Conservation (phyloP, 2,888 invertebrate genomes). For the Microplitis deprimator region DNA sequence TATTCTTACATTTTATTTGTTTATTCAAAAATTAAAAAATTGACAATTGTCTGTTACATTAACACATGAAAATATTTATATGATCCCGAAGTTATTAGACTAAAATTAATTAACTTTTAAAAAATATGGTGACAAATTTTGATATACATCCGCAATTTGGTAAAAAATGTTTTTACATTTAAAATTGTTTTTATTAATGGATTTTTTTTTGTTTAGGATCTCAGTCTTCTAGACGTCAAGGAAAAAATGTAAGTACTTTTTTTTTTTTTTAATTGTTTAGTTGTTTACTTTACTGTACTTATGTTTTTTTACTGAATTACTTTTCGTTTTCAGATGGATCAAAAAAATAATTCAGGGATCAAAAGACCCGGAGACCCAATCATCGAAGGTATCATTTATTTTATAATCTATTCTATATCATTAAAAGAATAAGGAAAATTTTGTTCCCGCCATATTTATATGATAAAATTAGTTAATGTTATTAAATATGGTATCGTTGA, state of each 20-base stretch:
- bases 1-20: too few species aligned
- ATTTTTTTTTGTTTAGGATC: slow-evolving; percentile 3
- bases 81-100: too few species aligned
- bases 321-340: slow-evolving; percentile 56
- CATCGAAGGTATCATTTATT: slow-evolving; percentile 56
- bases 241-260: neutral
- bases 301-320: slow-evolving; percentile 18
- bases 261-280: neutral
- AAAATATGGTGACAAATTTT: neutral
- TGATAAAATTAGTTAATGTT: too few species aligned
- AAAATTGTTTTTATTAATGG: neutral
- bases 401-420: too few species aligned
- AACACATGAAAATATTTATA: too few species aligned
- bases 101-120: neutral
- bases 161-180: slow-evolving; percentile 3
- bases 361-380: slow-evolving; percentile 63
- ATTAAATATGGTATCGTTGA: too few species aligned
- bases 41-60: too few species aligned
- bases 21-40: too few species aligned
- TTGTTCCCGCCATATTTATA: too few species aligned
- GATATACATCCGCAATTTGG: neutral
- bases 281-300: slow-evolving; percentile 14
- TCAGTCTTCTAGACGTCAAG: neutral
- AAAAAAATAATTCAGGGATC: slow-evolving; percentile 52
- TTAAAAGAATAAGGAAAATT: too few species aligned